Evolutionary conservation across 2,888 invertebrate genomes (phyloP), one percentile per base, ranked within the genome.

Genomic region (Silvanus unidentatus): DNA sequence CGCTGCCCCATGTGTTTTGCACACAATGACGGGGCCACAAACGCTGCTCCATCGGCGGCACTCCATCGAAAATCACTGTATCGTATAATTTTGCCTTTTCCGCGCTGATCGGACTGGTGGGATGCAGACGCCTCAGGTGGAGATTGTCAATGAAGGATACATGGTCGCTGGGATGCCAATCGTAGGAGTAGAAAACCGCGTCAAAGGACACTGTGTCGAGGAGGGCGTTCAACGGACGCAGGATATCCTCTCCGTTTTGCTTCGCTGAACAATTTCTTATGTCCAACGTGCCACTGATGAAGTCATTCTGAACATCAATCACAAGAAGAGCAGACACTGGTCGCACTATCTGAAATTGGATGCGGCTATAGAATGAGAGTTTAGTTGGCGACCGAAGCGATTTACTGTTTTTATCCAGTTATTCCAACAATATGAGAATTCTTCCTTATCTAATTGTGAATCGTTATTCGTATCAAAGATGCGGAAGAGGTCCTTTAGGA

Each of bases 221-320:
- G 16, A 95, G 75, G 32, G 80, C 78, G 75, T 96, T 96, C 61
- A 94, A 93, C 0, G 93, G 88, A 53, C 88, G 87, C 52, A 95
- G 81, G 42, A 95, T 89, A 78, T 91, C 91, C 50, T 81, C 81
- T 53, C 90, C 92, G 62, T 91, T 87, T 47, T 93, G 91, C 64
- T 88, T 86, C 14, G 95, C 93, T 50, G 89, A 86, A 71, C 93
- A 94, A 64, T 91, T 84, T 70, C 86, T 87, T 65, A 97, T 87
- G 70, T 93, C 87, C 57, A 97, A 78, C 8, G 91, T 88, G 37
- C 97, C 97, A 41, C 86, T 82, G 65, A 98, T 93, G 75, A 97
- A 97, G 74, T 98, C 97, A 73, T 97, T 97, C 75, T 97, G 97
- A 29, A 96, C 95, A 72, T 97, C 97, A 53, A 98, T 90, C 43